Evolutionary conservation across 2,113 vertebrate genomes (phyloP), one percentile per base, ranked within the genome.

Genomic region (Opisthocomus hoazin): DNA sequence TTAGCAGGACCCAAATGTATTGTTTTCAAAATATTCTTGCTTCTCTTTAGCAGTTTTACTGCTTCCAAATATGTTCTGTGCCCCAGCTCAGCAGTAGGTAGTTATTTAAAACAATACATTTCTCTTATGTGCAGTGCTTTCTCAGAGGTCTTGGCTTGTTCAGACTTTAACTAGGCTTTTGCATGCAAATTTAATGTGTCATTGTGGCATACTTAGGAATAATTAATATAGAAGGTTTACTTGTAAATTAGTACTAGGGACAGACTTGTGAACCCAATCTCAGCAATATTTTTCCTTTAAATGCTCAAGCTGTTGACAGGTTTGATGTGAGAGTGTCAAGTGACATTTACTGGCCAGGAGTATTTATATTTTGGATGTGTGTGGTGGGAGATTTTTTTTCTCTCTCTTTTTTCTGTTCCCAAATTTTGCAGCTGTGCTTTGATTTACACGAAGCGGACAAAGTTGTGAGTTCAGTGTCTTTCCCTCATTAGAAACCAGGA

Each of bases 301-400:
- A 70, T 0, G 1, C 87, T 74, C 0, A 26, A 41, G 57, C 74
- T 87, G 90, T 69, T 93, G 94, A 91, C 22, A 37, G 84, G 70
- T 91, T 97, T 96, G 95, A 94, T 92, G 91, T 61, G 92, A 93
- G 91, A 85, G 87, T 84, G 88, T 95, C 94, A 92, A 96, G 86
- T 94, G 91, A 91, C 90, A 54, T 86, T 96, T 94, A 82, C 84
- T 96, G 79, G 80, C 89, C 93, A 91, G 77, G 50, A 91, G 46
- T 93, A 94, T 95, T 96, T 94, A 83, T 79, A 76, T 87, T 96
- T 87, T 89, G 78, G 63, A 94, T 94, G 93, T 91, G 93, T 89
- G 86, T 89, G 89, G 89, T 81, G 60, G 56, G 60, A 92, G 69
- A 41, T 19, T 50, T 45, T 39, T 30, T 4, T 17, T 1, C 1